Percentiles rank a stretch among this genome's conserved stretches.
Conservation (phyloP, 1,140 invertebrate species). For the Drosophila persimilis region DNA sequence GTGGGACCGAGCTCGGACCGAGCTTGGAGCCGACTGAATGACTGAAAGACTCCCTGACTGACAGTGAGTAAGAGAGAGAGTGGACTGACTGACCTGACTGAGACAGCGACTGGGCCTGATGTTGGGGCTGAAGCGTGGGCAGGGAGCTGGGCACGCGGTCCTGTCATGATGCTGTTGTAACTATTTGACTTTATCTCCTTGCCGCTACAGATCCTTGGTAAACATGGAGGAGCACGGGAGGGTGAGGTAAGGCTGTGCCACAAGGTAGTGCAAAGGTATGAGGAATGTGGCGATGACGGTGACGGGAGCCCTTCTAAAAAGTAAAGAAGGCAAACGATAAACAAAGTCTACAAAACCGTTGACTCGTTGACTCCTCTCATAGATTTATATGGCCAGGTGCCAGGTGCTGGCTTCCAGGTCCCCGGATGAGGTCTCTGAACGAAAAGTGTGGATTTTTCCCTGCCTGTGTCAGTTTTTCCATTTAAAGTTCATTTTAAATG, state of each 20-base stretch:
- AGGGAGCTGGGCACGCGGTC: conserved; percentile 24
- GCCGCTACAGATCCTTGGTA: conserved; percentile 53
- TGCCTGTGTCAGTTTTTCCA: conserved; percentile 31
- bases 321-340: conserved; percentile 56
- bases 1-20: conserved; percentile 23
- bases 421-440: too few species aligned
- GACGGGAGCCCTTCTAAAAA: not conserved
- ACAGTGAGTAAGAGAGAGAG: not conserved
- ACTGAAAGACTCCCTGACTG: conserved; percentile 10
- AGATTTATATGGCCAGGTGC: conserved; percentile 35
- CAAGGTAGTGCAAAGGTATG: not conserved
- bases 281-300: not conserved
- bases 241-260: conserved; percentile 6
- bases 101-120: too few species aligned
- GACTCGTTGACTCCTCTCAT: conserved; percentile 14
- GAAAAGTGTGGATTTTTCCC: not conserved
- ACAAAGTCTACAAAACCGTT: conserved; percentile 54
- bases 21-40: conserved; percentile 25
- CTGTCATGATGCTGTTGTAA: conserved; percentile 70
- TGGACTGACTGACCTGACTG: too few species aligned
- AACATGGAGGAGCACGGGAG: conserved; percentile 35
- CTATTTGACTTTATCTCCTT: conserved; percentile 77
- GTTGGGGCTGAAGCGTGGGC: too few species aligned
- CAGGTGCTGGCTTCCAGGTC: not conserved
- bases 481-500: conserved; percentile 61